phyloP scores from a whole-genome alignment of 1,140 invertebrate genomes.

The Drosophila setifemur region DNA sequence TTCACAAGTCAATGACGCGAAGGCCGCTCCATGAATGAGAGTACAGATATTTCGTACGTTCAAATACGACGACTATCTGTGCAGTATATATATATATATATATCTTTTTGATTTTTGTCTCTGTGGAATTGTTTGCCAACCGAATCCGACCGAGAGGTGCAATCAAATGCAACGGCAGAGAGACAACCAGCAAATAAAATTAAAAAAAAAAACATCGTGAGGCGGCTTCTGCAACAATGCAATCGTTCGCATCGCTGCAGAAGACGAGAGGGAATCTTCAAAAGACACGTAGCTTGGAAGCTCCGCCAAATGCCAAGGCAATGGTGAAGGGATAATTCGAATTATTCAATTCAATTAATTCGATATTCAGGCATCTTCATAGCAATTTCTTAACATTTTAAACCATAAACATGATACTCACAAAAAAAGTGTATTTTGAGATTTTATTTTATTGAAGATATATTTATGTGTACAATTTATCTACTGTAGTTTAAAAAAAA shows the following conservation, averaged over 20 bases:
- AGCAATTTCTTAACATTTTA: too few species aligned
- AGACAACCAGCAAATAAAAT: slow-evolving; percentile 3
- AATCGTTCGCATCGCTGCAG: slow-evolving; percentile 15
- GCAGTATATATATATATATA: slow-evolving; percentile 16
- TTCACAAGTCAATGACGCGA: slow-evolving; percentile 37
- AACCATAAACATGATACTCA: too few species aligned
- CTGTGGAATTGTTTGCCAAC: slow-evolving; percentile 22
- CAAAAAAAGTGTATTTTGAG: too few species aligned
- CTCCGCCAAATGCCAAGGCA: slow-evolving; percentile 1
- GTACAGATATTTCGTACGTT: slow-evolving; percentile 51
- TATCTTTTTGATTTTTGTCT: slow-evolving; percentile 19
- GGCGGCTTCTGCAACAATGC: slow-evolving; percentile 41
- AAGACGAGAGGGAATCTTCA: slow-evolving; percentile 4
- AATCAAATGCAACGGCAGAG: slow-evolving; percentile 47
- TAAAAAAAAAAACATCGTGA: slow-evolving; percentile 9
- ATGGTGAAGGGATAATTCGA: not conserved
- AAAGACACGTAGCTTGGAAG: slow-evolving; percentile 4
- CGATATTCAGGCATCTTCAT: too few species aligned
- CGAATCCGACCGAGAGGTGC: slow-evolving; percentile 21
- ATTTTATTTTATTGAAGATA: too few species aligned
- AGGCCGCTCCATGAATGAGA: slow-evolving; percentile 69
- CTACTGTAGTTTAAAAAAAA: too few species aligned
- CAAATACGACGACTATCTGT: not conserved
- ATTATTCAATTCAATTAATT: too few species aligned
- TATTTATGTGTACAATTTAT: too few species aligned